phyloP scores from a whole-genome alignment of 2,797 vertebrate species.

The Myotis myotis region DNA sequence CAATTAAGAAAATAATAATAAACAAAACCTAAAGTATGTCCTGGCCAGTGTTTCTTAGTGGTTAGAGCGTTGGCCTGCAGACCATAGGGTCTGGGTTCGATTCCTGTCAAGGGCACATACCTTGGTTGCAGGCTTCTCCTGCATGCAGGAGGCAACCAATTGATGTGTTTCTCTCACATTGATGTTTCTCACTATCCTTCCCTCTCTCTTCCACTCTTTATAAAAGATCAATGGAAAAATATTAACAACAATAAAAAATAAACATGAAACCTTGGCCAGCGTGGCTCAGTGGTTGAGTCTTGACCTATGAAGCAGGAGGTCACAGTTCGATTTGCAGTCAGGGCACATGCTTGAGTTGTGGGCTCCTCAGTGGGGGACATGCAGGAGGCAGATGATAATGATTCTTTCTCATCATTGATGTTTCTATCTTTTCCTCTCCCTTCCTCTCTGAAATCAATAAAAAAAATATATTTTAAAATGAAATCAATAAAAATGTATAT shows the following conservation, averaged over 20 bases:
- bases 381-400: no score
- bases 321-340: no score
- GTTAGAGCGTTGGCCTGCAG: not conserved
- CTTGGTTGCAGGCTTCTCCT: not conserved
- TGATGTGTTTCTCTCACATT: not conserved
- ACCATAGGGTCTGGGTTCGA: not conserved
- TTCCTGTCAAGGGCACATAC: not conserved
- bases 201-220: not conserved
- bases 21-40: not conserved
- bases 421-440: no score
- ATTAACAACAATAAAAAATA: not conserved
- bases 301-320: no score
- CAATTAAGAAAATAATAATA: conserved; percentile 6
- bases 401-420: no score
- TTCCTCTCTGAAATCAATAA: no score
- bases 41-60: not conserved
- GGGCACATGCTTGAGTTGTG: no score
- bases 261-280: no score
- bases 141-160: not conserved
- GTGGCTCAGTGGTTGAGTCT: no score
- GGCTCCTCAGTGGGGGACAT: no score
- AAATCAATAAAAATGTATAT: no score
- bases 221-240: not conserved
- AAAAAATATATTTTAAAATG: no score
- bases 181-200: not conserved